Percentiles rank a stretch among this genome's conserved stretches.
Evolutionary conservation across 2,797 vertebrate species (phyloP).

Genomic region (Balearica regulorum): DNA sequence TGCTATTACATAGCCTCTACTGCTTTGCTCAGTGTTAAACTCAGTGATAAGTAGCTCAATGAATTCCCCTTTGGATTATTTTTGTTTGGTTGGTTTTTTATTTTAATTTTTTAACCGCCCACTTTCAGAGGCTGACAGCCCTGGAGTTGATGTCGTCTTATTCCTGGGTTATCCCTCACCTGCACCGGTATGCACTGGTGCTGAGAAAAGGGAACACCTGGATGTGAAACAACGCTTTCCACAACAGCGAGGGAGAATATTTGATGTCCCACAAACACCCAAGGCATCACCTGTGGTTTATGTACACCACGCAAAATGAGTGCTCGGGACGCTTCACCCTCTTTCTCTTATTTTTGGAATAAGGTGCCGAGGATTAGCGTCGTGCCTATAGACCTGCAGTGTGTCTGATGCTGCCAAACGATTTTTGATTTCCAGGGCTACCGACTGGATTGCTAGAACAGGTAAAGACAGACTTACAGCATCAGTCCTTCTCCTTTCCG

Average conservation of each 20-base stretch:
- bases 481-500: background rate
- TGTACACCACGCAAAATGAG: background rate
- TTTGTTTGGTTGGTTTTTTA: background rate
- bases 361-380: background rate
- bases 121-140: background rate
- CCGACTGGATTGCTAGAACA: background rate
- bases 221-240: background rate
- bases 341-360: background rate
- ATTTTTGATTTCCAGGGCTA: background rate
- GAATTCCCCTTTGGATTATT: background rate
- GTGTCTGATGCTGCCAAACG: background rate
- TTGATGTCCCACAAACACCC: background rate
- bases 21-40: background rate
- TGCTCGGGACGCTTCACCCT: accelerated
- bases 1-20: background rate
- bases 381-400: accelerated
- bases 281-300: background rate
- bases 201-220: background rate
- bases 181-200: background rate
- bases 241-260: background rate
- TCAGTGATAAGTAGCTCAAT: background rate
- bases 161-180: background rate
- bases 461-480: background rate
- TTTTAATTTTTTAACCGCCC: background rate
- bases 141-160: background rate